These are phyloP conservation scores for Emydocephalus ijimae DNA, from an alignment of 2,113 vertebrate genomes.

Conservation along the genomic window DNA sequence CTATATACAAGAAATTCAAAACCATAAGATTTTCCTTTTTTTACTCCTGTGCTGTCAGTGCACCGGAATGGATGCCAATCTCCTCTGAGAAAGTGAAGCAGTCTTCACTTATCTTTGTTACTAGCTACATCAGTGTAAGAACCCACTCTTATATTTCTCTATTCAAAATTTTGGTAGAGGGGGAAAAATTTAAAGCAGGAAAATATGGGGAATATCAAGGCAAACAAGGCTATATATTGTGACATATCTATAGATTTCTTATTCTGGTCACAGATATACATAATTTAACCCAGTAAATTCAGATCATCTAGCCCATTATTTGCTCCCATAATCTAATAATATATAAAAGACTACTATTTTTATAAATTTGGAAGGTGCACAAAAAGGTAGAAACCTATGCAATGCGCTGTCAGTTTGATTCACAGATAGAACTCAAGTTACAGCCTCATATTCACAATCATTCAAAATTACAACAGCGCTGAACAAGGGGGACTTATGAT, in stretches of 20 bases:
- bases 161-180: not conserved
- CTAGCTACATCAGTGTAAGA: not conserved
- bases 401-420: not conserved
- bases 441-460: not conserved
- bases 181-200: not conserved
- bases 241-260: not conserved
- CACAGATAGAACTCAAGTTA: not conserved
- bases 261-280: not conserved
- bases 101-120: not conserved
- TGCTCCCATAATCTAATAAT: not conserved
- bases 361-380: not conserved
- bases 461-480: not conserved
- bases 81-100: not conserved
- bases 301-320: not conserved
- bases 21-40: not conserved
- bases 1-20: not conserved
- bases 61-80: not conserved
- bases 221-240: not conserved
- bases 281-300: not conserved
- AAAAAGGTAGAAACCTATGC: not conserved
- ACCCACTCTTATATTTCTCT: not conserved
- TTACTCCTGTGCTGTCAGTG: not conserved
- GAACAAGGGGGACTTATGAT: not conserved
- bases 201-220: not conserved
- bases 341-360: not conserved